Percentiles rank a stretch among this genome's conserved stretches.
Conservation (phyloP, 2,113 vertebrate genomes). For the Canis aureus region DNA sequence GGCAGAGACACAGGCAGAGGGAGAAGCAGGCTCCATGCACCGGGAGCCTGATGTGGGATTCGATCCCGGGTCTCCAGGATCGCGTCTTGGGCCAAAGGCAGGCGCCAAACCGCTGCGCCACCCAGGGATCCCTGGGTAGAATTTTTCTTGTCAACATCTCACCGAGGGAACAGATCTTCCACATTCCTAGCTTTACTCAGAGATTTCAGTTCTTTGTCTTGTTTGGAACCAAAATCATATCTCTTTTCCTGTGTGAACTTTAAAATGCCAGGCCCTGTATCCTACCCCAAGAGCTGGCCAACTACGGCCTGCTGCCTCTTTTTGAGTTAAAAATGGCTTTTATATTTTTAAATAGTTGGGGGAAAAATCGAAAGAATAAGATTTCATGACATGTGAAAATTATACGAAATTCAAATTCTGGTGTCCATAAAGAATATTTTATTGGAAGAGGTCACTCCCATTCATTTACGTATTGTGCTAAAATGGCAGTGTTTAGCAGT, state of each 20-base stretch:
- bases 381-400: not conserved
- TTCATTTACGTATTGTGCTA: not conserved
- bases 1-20: no score
- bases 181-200: not conserved
- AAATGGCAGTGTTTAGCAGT: not conserved
- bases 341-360: not conserved
- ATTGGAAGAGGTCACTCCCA: not conserved
- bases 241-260: not conserved
- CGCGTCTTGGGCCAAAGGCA: no score
- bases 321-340: not conserved
- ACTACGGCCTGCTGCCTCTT: not conserved
- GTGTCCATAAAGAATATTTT: not conserved
- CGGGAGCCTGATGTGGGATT: no score
- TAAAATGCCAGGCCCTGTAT: not conserved
- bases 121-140: not conserved
- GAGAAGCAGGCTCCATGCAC: no score
- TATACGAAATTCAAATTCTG: not conserved
- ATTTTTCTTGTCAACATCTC: not conserved
- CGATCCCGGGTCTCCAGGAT: no score
- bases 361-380: not conserved
- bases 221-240: not conserved
- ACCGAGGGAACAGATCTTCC: not conserved
- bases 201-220: slow-evolving; percentile 20
- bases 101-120: no score
- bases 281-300: not conserved